Evolutionary conservation across 2,888 invertebrate genomes (phyloP).

Genomic region (Gisinianus flammeolus): DNA sequence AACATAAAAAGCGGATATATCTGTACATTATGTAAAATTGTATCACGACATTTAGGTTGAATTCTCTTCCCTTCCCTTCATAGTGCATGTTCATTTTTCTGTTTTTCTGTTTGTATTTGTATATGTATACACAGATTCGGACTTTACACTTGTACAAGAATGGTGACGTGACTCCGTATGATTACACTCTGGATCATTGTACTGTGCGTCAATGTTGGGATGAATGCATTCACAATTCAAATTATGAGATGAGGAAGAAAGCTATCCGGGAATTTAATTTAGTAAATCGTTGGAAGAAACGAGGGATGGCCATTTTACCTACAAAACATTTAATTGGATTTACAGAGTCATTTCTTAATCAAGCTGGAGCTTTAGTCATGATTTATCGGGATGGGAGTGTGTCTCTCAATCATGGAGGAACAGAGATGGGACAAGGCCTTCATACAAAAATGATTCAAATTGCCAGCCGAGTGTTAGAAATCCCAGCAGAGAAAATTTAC

Average conservation of each 20-base stretch:
- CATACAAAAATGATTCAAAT: constrained; percentile 91
- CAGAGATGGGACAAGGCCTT: constrained; percentile 96
- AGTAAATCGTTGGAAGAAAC: constrained; percentile 84
- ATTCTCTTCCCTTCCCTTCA: no score
- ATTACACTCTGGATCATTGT: constrained; percentile 75
- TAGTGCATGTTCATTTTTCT: not conserved
- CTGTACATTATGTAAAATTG: not conserved
- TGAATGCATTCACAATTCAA: constrained; percentile 74
- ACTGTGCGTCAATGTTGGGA: constrained; percentile 78
- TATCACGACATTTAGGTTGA: no score
- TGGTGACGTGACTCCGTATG: constrained; percentile 78
- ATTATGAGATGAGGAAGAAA: constrained; percentile 67
- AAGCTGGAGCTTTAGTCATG: constrained; percentile 84
- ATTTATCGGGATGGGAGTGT: constrained; percentile 72
- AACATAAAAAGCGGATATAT: not conserved
- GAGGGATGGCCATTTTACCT: constrained; percentile 81
- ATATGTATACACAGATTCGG: constrained; percentile 63
- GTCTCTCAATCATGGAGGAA: constrained; percentile 66
- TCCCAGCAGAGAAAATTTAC: constrained; percentile 74
- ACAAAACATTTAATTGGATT: constrained; percentile 61
- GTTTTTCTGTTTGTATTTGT: constrained; percentile 4
- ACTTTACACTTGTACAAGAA: constrained; percentile 79
- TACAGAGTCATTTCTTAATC: constrained; percentile 66
- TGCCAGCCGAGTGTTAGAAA: constrained; percentile 74
- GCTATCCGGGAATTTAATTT: constrained; percentile 74